phyloP scores from a whole-genome alignment of 2,888 invertebrate species.

The Plebejus anna region DNA sequence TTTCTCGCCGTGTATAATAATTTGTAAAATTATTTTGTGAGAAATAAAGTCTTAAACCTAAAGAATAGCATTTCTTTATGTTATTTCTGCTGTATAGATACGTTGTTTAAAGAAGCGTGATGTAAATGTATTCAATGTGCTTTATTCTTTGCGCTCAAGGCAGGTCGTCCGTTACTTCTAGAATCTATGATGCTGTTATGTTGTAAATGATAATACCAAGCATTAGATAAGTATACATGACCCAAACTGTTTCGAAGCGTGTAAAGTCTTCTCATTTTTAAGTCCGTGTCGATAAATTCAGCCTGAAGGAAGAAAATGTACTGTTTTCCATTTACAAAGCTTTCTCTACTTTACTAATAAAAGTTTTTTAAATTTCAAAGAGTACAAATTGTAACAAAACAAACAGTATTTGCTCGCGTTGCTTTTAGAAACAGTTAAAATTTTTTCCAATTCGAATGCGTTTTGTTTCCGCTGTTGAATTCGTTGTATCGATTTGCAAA shows the following conservation, averaged over 20 bases:
- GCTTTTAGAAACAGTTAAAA: neutral
- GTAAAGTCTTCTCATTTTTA: neutral
- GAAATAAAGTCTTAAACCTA: too few relatives aligned
- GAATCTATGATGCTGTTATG: neutral
- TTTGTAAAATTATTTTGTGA: too few relatives aligned
- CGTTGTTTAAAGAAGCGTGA: too few relatives aligned
- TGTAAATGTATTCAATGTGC: too few relatives aligned
- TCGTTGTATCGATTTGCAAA: constrained; percentile 1
- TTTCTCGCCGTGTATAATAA: too few relatives aligned
- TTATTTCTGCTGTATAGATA: too few relatives aligned
- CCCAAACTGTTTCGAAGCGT: neutral
- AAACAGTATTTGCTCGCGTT: neutral
- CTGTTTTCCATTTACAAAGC: constrained; percentile 9
- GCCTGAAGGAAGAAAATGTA: constrained; percentile 9
- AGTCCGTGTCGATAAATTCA: neutral
- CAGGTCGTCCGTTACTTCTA: too few relatives aligned
- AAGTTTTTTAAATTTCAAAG: constrained; percentile 8
- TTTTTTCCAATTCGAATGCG: neutral
- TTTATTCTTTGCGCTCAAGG: too few relatives aligned
- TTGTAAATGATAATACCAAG: neutral
- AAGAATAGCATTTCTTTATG: too few relatives aligned
- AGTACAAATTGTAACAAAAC: constrained; percentile 10
- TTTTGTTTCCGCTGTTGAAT: constrained; percentile 5
- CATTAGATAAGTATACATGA: neutral
- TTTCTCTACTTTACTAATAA: constrained; percentile 7